Evolutionary conservation across 2,797 vertebrate species (phyloP).

Genomic region (Mormyrus hasselquistii): DNA sequence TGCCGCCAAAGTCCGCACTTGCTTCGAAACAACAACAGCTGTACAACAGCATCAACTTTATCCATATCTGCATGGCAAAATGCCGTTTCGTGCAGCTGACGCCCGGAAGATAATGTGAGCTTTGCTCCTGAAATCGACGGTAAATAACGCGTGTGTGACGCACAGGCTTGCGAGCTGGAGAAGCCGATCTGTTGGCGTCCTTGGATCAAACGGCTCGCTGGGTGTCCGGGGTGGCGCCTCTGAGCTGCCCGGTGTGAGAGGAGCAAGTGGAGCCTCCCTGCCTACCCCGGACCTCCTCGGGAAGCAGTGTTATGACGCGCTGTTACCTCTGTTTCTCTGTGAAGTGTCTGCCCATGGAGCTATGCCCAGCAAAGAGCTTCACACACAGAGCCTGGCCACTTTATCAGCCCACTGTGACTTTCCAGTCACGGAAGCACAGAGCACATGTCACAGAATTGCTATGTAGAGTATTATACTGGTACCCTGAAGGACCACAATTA

Average conservation of each 20-base stretch:
- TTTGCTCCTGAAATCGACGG: background rate
- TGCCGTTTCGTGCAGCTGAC: background rate
- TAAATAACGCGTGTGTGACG: background rate
- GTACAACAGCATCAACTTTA: constrained; percentile 28
- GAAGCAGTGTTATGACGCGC: background rate
- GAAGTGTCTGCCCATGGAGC: background rate
- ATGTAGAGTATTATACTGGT: background rate
- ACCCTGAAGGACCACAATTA: background rate
- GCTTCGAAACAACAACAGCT: constrained; percentile 3
- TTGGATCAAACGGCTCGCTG: background rate
- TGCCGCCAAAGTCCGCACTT: constrained; percentile 21
- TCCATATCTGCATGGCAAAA: constrained; percentile 20
- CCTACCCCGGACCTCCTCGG: background rate
- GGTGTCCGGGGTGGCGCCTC: constrained; percentile 2
- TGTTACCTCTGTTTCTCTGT: background rate
- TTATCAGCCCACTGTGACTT: background rate
- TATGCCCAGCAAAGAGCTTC: background rate
- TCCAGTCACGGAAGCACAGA: background rate
- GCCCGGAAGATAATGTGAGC: background rate
- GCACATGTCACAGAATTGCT: background rate
- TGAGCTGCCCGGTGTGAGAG: background rate
- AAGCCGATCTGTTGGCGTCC: background rate
- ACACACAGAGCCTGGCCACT: background rate
- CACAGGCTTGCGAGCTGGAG: background rate
- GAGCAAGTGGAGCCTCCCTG: background rate